Conservation (phyloP, 2,113 vertebrate genomes). For the Amphiprion percula region DNA sequence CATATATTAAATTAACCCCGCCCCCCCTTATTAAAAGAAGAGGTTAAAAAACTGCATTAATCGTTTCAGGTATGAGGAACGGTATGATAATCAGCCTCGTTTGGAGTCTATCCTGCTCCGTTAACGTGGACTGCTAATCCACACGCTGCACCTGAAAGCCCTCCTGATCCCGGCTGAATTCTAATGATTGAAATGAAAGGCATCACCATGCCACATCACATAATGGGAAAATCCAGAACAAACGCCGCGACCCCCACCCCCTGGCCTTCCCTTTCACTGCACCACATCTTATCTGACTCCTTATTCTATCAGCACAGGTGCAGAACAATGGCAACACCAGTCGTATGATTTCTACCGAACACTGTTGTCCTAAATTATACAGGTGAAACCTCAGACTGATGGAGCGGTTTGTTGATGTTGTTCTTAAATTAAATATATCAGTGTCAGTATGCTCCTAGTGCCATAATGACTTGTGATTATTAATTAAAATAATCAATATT, state of each 20-base stretch:
- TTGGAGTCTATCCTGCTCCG: constrained; percentile 67
- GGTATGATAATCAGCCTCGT: constrained; percentile 78
- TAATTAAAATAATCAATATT: no score
- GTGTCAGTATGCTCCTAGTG: no score
- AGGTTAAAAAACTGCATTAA: constrained; percentile 74
- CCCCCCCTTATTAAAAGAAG: constrained; percentile 42
- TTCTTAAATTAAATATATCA: no score
- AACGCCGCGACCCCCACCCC: constrained; percentile 48
- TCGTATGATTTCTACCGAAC: not conserved
- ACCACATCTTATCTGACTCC: constrained; percentile 55
- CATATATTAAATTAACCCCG: constrained; percentile 85
- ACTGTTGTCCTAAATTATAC: constrained; percentile 24
- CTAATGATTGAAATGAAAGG: constrained; percentile 79
- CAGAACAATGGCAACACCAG: constrained; percentile 43
- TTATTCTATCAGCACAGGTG: constrained; percentile 65
- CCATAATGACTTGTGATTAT: no score
- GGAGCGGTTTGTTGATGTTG: not conserved
- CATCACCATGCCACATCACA: constrained; percentile 72
- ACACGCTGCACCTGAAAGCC: constrained; percentile 76
- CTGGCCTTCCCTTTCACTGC: constrained; percentile 37
- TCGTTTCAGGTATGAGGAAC: constrained; percentile 78
- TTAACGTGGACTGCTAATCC: constrained; percentile 78
- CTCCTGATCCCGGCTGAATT: constrained; percentile 78
- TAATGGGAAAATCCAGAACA: constrained; percentile 73
- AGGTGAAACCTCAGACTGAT: not conserved